phyloP scores from a whole-genome alignment of 2,888 invertebrate genomes.

The Xanthia togata region DNA sequence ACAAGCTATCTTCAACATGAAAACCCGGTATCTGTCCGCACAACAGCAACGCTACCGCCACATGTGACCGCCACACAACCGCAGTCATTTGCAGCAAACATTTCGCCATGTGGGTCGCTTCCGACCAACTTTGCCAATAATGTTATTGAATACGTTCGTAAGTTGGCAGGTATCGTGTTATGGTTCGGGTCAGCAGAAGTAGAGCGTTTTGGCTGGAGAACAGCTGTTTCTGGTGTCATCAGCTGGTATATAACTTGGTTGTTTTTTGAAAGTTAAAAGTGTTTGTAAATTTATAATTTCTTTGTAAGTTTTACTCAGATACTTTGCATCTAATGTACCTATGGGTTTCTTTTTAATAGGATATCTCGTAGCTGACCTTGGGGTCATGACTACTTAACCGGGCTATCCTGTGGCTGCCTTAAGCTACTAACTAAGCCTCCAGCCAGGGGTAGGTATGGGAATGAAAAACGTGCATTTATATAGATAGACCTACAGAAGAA shows the following conservation, averaged over 20 bases:
- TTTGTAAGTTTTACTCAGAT: neutral
- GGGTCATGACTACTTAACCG: too few relatives aligned
- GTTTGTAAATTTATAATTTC: neutral
- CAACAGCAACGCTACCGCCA: conserved; percentile 24
- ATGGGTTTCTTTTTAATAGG: too few relatives aligned
- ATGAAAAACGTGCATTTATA: neutral
- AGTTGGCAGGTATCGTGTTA: conserved; percentile 47
- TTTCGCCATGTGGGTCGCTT: conserved; percentile 63
- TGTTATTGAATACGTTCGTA: conserved; percentile 54
- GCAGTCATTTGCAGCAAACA: conserved; percentile 59
- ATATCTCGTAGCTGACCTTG: too few relatives aligned
- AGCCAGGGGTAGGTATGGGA: too few relatives aligned
- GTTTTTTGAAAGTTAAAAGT: conserved; percentile 1
- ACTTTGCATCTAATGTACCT: too few relatives aligned
- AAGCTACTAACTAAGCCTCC: too few relatives aligned
- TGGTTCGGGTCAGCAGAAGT: neutral
- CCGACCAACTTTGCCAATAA: conserved; percentile 68
- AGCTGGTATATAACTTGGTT: conserved; percentile 5
- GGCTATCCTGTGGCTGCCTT: too few relatives aligned
- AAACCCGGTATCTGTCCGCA: conserved; percentile 25
- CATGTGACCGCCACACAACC: conserved; percentile 56
- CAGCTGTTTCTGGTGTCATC: conserved; percentile 10
- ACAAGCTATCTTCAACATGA: conserved; percentile 22
- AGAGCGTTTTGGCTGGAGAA: conserved; percentile 12
- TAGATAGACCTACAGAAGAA: too few relatives aligned